These are phyloP conservation scores for Labeo catla DNA, from an alignment of 2,113 vertebrate species.

Conservation along the genomic window DNA sequence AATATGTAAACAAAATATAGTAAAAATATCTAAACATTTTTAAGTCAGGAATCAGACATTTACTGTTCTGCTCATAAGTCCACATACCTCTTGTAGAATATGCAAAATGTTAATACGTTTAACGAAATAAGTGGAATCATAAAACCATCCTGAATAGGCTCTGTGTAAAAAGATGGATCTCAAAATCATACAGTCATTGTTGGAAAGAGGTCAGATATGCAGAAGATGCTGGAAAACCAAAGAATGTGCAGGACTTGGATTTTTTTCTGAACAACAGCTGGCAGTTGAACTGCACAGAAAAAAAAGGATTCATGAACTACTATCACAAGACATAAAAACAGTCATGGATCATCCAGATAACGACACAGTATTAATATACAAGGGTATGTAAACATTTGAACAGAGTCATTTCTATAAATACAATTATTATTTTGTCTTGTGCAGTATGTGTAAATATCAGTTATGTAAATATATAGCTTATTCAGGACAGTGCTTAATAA, in stretches of 20 bases:
- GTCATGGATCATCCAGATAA: not conserved
- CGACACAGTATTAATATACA: not conserved
- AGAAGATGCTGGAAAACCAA: not conserved
- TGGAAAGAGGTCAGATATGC: not conserved
- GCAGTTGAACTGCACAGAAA: no score
- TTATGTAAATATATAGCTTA: not conserved
- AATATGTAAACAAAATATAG: not conserved
- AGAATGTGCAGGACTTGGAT: no score
- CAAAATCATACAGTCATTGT: not conserved
- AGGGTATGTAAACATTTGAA: not conserved
- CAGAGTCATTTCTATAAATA: no score
- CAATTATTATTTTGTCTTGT: no score
- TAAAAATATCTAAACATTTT: not conserved
- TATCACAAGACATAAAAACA: not conserved
- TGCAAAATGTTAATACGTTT: not conserved
- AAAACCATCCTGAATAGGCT: not conserved
- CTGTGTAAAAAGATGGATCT: not conserved
- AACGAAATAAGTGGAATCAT: not conserved
- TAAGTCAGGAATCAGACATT: not conserved
- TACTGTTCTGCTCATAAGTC: not conserved
- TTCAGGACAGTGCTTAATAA: not conserved
- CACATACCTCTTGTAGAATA: not conserved
- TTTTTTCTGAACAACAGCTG: no score
- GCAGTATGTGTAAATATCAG: no score
- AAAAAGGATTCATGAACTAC: not conserved